A percentile compares a stretch with the other conserved stretches of the same genome.
Conservation (phyloP, 1,140 invertebrate species). For the Leguminivora glycinivorella region DNA sequence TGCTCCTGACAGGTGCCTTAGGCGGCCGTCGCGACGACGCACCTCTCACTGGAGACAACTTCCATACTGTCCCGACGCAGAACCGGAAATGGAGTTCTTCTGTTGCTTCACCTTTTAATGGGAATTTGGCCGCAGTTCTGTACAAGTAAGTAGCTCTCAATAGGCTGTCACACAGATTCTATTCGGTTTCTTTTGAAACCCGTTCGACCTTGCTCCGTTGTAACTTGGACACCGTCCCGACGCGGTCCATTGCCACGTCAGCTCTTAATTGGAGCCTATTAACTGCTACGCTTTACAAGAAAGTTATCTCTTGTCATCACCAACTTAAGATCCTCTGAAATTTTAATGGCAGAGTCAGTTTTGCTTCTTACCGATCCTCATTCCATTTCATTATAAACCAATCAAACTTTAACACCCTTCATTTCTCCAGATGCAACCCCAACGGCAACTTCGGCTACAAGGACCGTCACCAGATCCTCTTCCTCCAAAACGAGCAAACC, state of each 20-base stretch:
- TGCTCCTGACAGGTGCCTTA: constrained; percentile 82
- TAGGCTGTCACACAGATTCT: too few species aligned
- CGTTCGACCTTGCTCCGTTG: too few species aligned
- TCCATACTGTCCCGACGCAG: constrained; percentile 71
- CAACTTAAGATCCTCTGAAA: too few species aligned
- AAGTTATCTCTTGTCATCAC: too few species aligned
- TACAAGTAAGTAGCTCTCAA: constrained; percentile 87
- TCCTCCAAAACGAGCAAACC: constrained; percentile 82
- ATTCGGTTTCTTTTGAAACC: too few species aligned
- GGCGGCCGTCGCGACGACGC: constrained; percentile 83
- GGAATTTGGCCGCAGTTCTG: constrained; percentile 88
- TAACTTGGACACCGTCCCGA: too few species aligned
- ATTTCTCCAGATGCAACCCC: constrained; percentile 75
- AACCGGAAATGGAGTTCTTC: constrained; percentile 86
- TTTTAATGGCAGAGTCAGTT: too few species aligned
- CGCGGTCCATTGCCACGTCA: too few species aligned
- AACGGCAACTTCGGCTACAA: constrained; percentile 65
- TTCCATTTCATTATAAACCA: background rate
- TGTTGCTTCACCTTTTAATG: constrained; percentile 85
- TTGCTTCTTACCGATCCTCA: too few species aligned
- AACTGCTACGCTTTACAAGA: too few species aligned
- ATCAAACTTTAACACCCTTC: background rate
- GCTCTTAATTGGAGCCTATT: too few species aligned
- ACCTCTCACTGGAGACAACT: constrained; percentile 85
- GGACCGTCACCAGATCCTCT: constrained; percentile 81